Conservation (phyloP, 64 coral and sea anemone species). For the Stylophora pistillata region DNA sequence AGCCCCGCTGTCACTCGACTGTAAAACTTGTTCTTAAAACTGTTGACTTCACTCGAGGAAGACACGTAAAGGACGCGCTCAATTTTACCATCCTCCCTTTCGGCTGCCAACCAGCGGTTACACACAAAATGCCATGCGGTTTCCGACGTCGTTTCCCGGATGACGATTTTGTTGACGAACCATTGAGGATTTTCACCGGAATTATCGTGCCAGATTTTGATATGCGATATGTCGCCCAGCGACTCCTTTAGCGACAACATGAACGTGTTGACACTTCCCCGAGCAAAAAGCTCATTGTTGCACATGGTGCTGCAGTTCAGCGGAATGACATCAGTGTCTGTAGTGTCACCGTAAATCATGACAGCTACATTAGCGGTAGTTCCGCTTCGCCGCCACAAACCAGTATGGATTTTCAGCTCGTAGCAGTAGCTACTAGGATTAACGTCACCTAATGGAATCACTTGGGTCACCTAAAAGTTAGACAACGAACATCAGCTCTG, state of each 20-base stretch:
- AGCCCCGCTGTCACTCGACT: constrained; percentile 65
- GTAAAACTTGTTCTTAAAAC: constrained; percentile 92
- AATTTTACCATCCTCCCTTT: constrained; percentile 85
- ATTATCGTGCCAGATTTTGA: constrained; percentile 84
- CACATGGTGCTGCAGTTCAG: constrained; percentile 77
- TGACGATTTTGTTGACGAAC: constrained; percentile 70
- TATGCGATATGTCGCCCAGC: constrained; percentile 54
- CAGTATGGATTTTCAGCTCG: constrained; percentile 78
- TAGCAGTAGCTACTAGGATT: constrained; percentile 40
- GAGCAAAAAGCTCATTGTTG: constrained; percentile 79
- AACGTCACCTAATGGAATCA: constrained; percentile 55
- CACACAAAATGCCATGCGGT: constrained; percentile 76
- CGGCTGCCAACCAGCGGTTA: constrained; percentile 89
- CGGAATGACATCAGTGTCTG: constrained; percentile 65
- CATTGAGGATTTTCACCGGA: constrained; percentile 79
- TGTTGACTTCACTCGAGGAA: constrained; percentile 63
- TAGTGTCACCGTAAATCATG: constrained; percentile 63
- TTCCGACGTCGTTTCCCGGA: constrained; percentile 65
- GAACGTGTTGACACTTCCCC: constrained; percentile 75
- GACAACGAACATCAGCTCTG: not conserved
- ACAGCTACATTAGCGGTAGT: constrained; percentile 87
- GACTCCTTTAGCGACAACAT: constrained; percentile 26
- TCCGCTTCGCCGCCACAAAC: constrained; percentile 85
- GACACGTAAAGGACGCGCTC: constrained; percentile 72
- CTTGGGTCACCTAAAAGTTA: constrained; percentile 63